These are phyloP conservation scores for Protonemura montana DNA, from an alignment of 2,888 invertebrate genomes.

Conservation along the genomic window DNA sequence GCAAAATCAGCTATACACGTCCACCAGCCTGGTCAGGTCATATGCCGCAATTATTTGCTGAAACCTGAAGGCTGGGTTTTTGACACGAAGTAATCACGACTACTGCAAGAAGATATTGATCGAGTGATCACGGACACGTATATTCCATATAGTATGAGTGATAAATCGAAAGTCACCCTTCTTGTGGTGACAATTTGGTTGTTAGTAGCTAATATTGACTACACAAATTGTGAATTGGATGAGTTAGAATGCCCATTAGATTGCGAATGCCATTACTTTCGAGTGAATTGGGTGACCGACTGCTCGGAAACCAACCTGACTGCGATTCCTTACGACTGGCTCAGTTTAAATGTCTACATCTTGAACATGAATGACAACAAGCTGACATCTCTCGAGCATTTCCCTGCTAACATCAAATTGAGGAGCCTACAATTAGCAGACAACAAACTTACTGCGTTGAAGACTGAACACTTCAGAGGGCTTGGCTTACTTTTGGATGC, in stretches of 20 bases:
- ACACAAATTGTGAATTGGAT: slow-evolving; percentile 29
- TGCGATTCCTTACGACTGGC: slow-evolving; percentile 68
- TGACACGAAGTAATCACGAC: background rate
- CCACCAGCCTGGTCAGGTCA: background rate
- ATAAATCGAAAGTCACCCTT: background rate
- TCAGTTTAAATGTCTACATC: slow-evolving; percentile 74
- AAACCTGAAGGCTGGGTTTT: background rate
- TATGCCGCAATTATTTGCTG: background rate
- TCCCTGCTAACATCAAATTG: slow-evolving; percentile 74
- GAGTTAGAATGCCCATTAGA: slow-evolving; percentile 74
- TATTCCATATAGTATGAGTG: background rate
- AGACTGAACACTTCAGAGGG: slow-evolving; percentile 69
- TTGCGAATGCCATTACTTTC: slow-evolving; percentile 78
- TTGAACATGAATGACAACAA: slow-evolving; percentile 76
- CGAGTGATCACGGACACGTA: background rate
- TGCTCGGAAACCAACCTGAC: slow-evolving; percentile 78
- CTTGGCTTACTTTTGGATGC: slow-evolving; percentile 74
- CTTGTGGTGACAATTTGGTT: background rate
- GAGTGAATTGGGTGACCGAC: slow-evolving; percentile 79
- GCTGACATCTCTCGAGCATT: slow-evolving; percentile 66
- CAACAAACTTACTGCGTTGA: slow-evolving; percentile 68
- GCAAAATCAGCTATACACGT: background rate
- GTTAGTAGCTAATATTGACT: background rate
- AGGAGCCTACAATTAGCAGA: slow-evolving; percentile 74
- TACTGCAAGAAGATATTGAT: background rate